Conservation (phyloP, 2,888 invertebrate species). For the Trichogramma evanescens region DNA sequence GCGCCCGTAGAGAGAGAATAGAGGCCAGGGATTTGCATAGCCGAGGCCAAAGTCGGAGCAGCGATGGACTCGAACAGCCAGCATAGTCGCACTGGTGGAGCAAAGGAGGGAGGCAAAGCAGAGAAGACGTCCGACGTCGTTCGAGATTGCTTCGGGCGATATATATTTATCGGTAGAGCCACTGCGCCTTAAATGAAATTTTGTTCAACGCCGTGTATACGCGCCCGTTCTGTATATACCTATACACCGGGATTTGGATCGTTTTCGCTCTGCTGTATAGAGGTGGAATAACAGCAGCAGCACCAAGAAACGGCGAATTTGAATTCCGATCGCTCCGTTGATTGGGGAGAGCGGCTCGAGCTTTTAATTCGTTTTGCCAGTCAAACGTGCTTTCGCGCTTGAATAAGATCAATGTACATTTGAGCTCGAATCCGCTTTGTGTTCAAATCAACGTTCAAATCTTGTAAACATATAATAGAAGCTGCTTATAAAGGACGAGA, state of each 20-base stretch:
- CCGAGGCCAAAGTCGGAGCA: too few species aligned
- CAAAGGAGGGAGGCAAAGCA: constrained; percentile 44
- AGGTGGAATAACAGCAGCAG: too few species aligned
- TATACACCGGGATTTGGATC: background rate
- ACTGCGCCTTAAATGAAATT: constrained; percentile 15
- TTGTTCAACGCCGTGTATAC: constrained; percentile 2
- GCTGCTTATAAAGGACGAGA: too few species aligned
- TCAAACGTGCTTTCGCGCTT: too few species aligned
- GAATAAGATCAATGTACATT: too few species aligned
- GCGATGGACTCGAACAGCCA: too few species aligned
- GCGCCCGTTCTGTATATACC: background rate
- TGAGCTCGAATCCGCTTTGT: too few species aligned
- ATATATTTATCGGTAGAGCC: constrained; percentile 7
- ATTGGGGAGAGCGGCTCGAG: background rate
- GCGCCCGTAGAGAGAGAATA: background rate
- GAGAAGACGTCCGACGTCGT: constrained; percentile 32
- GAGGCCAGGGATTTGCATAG: too few species aligned
- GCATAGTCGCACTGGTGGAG: background rate
- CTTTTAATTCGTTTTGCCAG: background rate
- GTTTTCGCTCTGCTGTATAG: background rate
- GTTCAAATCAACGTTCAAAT: too few species aligned
- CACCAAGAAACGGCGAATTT: background rate
- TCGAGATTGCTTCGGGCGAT: constrained; percentile 19
- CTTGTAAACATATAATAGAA: too few species aligned
- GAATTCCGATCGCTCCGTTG: background rate